Evolutionary conservation across 1,140 invertebrate genomes (phyloP).

Genomic region (Orius insidiosus): DNA sequence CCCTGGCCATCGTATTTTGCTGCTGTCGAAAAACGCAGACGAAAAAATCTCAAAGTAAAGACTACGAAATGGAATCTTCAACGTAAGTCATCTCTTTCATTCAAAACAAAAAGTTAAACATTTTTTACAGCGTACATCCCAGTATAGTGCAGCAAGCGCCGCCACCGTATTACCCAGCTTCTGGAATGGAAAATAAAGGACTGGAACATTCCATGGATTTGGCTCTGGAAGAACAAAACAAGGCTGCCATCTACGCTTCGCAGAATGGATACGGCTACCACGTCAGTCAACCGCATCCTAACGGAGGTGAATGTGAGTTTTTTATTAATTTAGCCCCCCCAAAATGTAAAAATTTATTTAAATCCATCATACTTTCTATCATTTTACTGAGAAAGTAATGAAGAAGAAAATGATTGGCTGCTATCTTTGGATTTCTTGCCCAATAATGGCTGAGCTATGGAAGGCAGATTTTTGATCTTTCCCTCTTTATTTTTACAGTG

Average conservation of each 20-base stretch:
- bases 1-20: slow-evolving; percentile 64
- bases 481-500: too few relatives aligned
- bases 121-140: slow-evolving; percentile 36
- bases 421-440: too few relatives aligned
- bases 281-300: slow-evolving; percentile 29
- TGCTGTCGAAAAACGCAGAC: slow-evolving; percentile 66
- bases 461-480: too few relatives aligned
- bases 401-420: too few relatives aligned
- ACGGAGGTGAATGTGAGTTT: slow-evolving; percentile 54
- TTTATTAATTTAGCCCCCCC: not conserved
- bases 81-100: slow-evolving; percentile 28
- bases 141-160: slow-evolving; percentile 62
- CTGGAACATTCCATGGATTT: slow-evolving; percentile 71
- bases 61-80: slow-evolving; percentile 73
- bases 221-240: slow-evolving; percentile 59
- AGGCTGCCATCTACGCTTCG: slow-evolving; percentile 60
- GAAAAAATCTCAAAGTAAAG: slow-evolving; percentile 65
- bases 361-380: too few relatives aligned
- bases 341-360: too few relatives aligned
- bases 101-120: slow-evolving; percentile 1
- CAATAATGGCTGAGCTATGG: too few relatives aligned
- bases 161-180: slow-evolving; percentile 65
- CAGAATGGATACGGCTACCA: slow-evolving; percentile 75
- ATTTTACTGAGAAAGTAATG: too few relatives aligned
- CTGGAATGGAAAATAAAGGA: slow-evolving; percentile 80